These are phyloP conservation scores for Numida meleagris DNA, from an alignment of 2,113 vertebrate genomes.

Conservation along the genomic window DNA sequence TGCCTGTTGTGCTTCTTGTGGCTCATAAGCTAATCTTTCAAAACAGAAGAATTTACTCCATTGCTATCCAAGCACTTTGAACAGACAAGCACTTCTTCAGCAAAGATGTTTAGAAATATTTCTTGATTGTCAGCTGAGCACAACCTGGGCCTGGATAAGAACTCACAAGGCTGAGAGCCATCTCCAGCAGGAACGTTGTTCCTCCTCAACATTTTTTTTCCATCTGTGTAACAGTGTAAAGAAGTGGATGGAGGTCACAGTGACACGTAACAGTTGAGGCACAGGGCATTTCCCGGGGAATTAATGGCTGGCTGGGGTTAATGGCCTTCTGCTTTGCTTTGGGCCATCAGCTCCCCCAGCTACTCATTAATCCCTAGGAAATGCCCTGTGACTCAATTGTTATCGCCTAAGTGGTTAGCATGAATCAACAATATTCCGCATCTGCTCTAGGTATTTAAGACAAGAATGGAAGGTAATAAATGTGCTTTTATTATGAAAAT, in stretches of 20 bases:
- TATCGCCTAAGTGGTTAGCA: neutral
- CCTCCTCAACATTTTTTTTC: neutral
- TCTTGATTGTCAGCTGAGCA: neutral
- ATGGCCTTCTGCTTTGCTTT: conserved; percentile 24
- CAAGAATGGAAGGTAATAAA: neutral
- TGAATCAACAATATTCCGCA: conserved; percentile 7
- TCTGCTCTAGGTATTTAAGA: neutral
- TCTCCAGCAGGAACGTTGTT: neutral
- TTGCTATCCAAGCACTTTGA: neutral
- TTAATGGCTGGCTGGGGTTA: neutral
- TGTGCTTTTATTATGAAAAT: neutral
- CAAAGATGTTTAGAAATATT: neutral
- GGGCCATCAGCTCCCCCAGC: neutral
- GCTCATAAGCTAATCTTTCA: neutral
- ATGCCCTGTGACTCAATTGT: neutral
- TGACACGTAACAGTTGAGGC: neutral
- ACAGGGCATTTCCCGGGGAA: conserved; percentile 11
- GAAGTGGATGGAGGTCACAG: neutral
- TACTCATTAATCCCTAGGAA: conserved; percentile 17
- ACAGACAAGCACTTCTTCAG: neutral
- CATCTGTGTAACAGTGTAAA: neutral
- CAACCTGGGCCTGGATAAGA: neutral
- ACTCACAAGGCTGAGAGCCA: neutral
- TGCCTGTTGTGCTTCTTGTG: neutral
- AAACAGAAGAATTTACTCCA: neutral